Conservation (phyloP, 2,113 vertebrate species). For the Triplophysa siluroides region DNA sequence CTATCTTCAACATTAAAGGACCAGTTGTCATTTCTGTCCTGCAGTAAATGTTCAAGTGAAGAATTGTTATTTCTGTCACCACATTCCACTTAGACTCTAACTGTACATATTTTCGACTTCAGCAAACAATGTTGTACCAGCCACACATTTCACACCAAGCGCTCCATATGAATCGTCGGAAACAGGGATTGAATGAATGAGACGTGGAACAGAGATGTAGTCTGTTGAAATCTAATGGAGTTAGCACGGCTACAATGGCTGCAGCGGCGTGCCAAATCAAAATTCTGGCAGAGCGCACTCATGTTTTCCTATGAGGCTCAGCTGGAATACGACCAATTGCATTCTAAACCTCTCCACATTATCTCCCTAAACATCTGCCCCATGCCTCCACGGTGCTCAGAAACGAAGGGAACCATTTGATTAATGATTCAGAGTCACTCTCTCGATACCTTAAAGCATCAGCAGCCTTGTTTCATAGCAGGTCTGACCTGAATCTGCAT, state of each 20-base stretch:
- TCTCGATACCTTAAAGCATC: slow-evolving; percentile 35
- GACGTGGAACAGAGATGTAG: background rate
- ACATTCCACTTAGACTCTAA: background rate
- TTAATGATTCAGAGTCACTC: slow-evolving; percentile 49
- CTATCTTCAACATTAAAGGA: background rate
- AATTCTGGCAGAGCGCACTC: slow-evolving; percentile 19
- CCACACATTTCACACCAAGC: background rate
- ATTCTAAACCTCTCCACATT: slow-evolving; percentile 28
- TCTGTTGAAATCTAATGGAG: background rate
- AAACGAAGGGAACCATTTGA: slow-evolving; percentile 40
- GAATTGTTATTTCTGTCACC: slow-evolving; percentile 1
- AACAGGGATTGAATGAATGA: background rate
- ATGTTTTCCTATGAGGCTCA: slow-evolving; percentile 9
- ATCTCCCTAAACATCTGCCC: slow-evolving; percentile 50
- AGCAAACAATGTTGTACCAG: background rate
- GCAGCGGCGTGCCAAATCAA: slow-evolving; percentile 15
- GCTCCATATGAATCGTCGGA: background rate
- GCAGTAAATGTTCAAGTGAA: background rate
- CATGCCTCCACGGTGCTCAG: background rate
- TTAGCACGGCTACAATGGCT: slow-evolving; percentile 10
- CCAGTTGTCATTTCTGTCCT: background rate
- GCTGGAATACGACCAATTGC: slow-evolving; percentile 42
- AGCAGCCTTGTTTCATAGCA: slow-evolving; percentile 28
- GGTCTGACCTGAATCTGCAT: slow-evolving; percentile 23
- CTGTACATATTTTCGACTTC: background rate